These are phyloP conservation scores for Danio choprae DNA, from an alignment of 2,797 vertebrate species.

Conservation along the genomic window DNA sequence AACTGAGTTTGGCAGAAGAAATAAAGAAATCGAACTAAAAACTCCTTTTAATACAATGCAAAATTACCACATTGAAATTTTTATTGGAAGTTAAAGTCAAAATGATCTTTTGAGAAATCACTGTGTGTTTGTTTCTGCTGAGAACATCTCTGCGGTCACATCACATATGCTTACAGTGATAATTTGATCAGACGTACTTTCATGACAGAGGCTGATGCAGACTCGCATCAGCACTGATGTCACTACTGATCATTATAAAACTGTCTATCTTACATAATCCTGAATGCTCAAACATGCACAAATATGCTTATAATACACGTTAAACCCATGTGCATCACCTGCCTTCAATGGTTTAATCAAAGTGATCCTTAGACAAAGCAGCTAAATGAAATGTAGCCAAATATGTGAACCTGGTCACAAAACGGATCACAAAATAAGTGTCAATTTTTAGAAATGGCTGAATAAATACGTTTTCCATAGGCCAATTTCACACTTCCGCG, in stretches of 20 bases:
- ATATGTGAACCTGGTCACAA: too few relatives aligned
- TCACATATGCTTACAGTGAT: background rate
- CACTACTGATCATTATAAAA: background rate
- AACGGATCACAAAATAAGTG: too few relatives aligned
- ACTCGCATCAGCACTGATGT: conserved; percentile 22
- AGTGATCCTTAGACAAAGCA: too few relatives aligned
- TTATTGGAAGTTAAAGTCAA: background rate
- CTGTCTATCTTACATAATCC: background rate
- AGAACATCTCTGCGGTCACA: background rate
- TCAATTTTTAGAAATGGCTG: too few relatives aligned
- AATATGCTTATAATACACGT: background rate
- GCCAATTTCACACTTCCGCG: too few relatives aligned
- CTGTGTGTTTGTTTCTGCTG: too few relatives aligned
- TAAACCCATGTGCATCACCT: background rate
- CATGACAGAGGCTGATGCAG: conserved; percentile 20
- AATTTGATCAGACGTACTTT: background rate
- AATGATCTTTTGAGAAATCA: background rate
- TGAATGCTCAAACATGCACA: background rate
- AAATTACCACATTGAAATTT: background rate
- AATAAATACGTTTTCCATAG: too few relatives aligned
- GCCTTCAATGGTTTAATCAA: background rate
- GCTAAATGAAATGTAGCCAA: too few relatives aligned
- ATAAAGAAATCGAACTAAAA: too few relatives aligned
- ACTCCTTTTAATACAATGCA: background rate
- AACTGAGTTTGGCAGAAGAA: background rate